Conservation (phyloP, 1,140 invertebrate genomes). For the Teleogryllus occipitalis region DNA sequence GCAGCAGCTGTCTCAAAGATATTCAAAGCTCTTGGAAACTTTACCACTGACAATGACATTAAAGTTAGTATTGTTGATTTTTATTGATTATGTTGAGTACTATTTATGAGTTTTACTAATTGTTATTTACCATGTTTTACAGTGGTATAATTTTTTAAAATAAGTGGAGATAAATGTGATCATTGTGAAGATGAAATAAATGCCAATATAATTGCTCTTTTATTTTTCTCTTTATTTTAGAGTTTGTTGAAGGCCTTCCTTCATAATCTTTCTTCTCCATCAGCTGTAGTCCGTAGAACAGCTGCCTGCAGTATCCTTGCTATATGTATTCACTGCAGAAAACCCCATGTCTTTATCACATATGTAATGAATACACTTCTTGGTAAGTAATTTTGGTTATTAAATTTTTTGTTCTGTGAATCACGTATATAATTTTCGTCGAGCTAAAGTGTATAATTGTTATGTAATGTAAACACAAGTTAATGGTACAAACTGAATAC, state of each 20-base stretch:
- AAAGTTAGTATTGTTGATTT: constrained; percentile 41
- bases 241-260: constrained; percentile 55
- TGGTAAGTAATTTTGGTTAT: constrained; percentile 31
- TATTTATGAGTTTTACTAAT: constrained; percentile 15
- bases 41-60: constrained; percentile 64
- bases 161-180: not conserved
- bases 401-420: not conserved
- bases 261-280: constrained; percentile 50
- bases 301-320: constrained; percentile 54
- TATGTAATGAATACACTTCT: constrained; percentile 46
- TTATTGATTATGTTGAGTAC: constrained; percentile 8
- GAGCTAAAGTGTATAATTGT: no score
- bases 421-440: no score
- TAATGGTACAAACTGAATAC: no score
- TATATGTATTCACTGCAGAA: constrained; percentile 54
- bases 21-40: constrained; percentile 57
- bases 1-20: constrained; percentile 58
- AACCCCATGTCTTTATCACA: constrained; percentile 50
- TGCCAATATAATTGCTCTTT: not conserved
- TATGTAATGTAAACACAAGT: no score
- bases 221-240: constrained; percentile 26
- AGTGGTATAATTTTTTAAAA: constrained; percentile 10
- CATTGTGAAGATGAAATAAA: no score
- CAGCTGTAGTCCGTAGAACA: constrained; percentile 51
- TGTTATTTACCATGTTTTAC: constrained; percentile 32